Percentiles rank a stretch among this genome's conserved stretches.
Conservation (phyloP, 1,140 invertebrate species). For the Elymnias hypermnestra region DNA sequence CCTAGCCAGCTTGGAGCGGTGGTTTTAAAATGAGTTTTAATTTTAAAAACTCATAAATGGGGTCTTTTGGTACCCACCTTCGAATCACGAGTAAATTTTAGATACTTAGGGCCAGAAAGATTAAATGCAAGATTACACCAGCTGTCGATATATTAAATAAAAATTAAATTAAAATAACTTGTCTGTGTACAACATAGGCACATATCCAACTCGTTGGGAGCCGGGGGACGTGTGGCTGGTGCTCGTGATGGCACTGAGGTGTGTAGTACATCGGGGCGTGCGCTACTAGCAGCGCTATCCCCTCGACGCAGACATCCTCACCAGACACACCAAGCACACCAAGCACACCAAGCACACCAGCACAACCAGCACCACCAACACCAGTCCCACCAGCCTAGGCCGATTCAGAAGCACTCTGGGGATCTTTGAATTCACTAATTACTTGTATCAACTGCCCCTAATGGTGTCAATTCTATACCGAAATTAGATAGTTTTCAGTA, state of each 20-base stretch:
- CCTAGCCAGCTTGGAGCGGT: too few relatives aligned
- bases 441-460: too few relatives aligned
- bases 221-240: conserved; percentile 38
- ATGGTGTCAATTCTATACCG: too few relatives aligned
- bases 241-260: conserved; percentile 53
- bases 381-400: conserved; percentile 4
- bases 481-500: too few relatives aligned
- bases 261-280: conserved; percentile 33
- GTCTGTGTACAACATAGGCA: too few relatives aligned
- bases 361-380: background rate
- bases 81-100: too few relatives aligned
- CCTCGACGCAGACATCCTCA: conserved; percentile 20
- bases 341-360: background rate
- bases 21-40: too few relatives aligned
- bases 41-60: too few relatives aligned
- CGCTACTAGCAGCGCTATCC: conserved; percentile 34
- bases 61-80: too few relatives aligned
- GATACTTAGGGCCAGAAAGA: too few relatives aligned
- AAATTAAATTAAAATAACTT: background rate
- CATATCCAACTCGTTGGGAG: conserved; percentile 47
- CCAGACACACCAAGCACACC: conserved; percentile 18
- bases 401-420: conserved; percentile 14
- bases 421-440: background rate
- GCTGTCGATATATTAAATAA: too few relatives aligned
- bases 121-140: too few relatives aligned